Percentiles rank a stretch among this genome's conserved stretches.
Evolutionary conservation across 2,113 vertebrate species (phyloP).

Genomic region (Gadus chalcogrammus): DNA sequence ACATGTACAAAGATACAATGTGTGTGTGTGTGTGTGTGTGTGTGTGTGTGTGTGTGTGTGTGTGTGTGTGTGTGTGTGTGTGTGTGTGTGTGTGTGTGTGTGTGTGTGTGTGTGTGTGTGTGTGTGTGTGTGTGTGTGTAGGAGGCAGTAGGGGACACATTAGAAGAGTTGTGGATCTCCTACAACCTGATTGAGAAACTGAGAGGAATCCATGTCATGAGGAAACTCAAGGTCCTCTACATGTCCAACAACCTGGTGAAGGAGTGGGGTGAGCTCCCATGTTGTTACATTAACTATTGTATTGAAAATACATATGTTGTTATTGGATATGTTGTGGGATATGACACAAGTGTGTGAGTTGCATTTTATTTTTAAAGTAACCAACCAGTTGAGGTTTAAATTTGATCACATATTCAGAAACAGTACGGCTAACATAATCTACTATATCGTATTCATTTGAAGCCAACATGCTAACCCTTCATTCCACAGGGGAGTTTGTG

Average conservation of each 20-base stretch:
- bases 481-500: constrained; percentile 76
- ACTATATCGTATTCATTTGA: too few relatives aligned
- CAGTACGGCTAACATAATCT: too few relatives aligned
- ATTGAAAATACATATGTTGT: too few relatives aligned
- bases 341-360: too few relatives aligned
- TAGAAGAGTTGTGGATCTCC: constrained; percentile 96
- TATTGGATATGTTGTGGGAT: too few relatives aligned
- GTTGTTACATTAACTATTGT: not conserved
- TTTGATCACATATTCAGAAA: too few relatives aligned
- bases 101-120: constrained; percentile 2
- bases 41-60: constrained; percentile 17
- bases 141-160: constrained; percentile 89
- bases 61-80: constrained; percentile 3
- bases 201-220: constrained; percentile 90
- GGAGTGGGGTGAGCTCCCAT: constrained; percentile 86
- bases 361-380: too few relatives aligned
- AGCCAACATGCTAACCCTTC: not conserved
- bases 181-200: constrained; percentile 96
- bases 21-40: constrained; percentile 4
- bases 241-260: constrained; percentile 98
- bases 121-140: constrained; percentile 45
- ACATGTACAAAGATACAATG: not conserved
- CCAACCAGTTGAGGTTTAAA: too few relatives aligned
- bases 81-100: constrained; percentile 7
- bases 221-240: constrained; percentile 89